Percentiles rank a stretch among this genome's conserved stretches.
These are phyloP conservation scores for Conus canariensis DNA, from an alignment of 2,888 invertebrate species.

Conservation along the genomic window DNA sequence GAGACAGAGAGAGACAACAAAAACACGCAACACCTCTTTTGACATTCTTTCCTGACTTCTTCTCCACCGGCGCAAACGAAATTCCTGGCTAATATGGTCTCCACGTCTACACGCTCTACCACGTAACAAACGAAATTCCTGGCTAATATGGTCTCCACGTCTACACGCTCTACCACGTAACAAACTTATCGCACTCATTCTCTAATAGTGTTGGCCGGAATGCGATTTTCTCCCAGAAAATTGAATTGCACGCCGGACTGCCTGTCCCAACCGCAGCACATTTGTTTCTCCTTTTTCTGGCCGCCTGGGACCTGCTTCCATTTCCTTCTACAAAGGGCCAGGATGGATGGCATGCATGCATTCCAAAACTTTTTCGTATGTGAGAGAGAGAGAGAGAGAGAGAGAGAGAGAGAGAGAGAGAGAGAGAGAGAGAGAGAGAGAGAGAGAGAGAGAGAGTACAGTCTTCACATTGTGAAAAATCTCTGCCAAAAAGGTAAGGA, in stretches of 20 bases:
- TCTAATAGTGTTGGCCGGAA: conserved; percentile 1
- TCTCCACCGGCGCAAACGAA: too few species aligned
- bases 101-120: not conserved
- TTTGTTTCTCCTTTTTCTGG: not conserved
- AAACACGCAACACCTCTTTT: not conserved
- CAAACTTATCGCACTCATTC: conserved; percentile 6
- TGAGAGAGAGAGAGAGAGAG: too few species aligned
- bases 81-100: not conserved
- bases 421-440: too few species aligned
- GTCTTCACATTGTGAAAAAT: too few species aligned
- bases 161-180: not conserved
- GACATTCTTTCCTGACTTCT: not conserved
- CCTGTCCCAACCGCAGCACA: not conserved
- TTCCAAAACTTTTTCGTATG: not conserved
- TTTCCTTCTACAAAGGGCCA: too few species aligned
- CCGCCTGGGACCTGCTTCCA: too few species aligned
- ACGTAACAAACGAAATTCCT: not conserved
- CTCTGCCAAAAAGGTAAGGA: too few species aligned
- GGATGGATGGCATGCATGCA: not conserved
- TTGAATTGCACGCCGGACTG: not conserved
- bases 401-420: too few species aligned
- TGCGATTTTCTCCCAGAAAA: conserved; percentile 5
- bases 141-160: not conserved
- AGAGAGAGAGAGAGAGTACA: too few species aligned
- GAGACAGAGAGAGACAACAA: not conserved